Evolutionary conservation across 1,140 invertebrate genomes (phyloP), one percentile per base, ranked within the genome.

Genomic region (Danaus melanippus): DNA sequence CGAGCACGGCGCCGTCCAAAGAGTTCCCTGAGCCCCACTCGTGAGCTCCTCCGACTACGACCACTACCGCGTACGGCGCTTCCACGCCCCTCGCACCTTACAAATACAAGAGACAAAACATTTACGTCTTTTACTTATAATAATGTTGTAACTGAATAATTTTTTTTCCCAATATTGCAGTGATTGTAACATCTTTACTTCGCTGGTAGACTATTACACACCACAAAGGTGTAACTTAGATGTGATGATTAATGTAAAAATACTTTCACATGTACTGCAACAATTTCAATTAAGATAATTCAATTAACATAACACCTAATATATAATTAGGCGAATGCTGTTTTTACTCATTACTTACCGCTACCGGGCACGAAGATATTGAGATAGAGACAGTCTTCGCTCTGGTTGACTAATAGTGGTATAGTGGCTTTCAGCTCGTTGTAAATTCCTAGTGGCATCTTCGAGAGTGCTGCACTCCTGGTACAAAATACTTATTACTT

Each of bases 371-470:
- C 93, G 76, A 95, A 96, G 53, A 97, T 92, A 78, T 97, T 97
- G 62, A 97, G 89, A 77, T 93, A 94, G 44, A 97, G 90, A 79
- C 96, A 97, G 86, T 97, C 95, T 86, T 97, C 96, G 83, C 91
- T 94, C 81, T 96, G 94, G 71, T 95, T 93, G 60, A 87, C 87
- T 32, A 97, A 85, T 64, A 91, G 87, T 8, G 92, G 92, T 12
- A 91, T 69, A 46, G 93, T 87, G 62, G 89, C 89, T 53, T 89
- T 88, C 50, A 94, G 80, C 71, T 92, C 90, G 69, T 90, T 88
- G 85, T 91, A 93, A 41, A 92, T 84, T 47, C 90, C 92, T 42
- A 89, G 86, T 5, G 93, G 92, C 93, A 94, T 94, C 61, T 79
- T 83, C 54, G 88, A 77, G 9, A 94, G 79, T 5, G 93, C 92